These are phyloP conservation scores for Philopotamus ludificatus DNA, from an alignment of 1,140 invertebrate species.

Conservation along the genomic window DNA sequence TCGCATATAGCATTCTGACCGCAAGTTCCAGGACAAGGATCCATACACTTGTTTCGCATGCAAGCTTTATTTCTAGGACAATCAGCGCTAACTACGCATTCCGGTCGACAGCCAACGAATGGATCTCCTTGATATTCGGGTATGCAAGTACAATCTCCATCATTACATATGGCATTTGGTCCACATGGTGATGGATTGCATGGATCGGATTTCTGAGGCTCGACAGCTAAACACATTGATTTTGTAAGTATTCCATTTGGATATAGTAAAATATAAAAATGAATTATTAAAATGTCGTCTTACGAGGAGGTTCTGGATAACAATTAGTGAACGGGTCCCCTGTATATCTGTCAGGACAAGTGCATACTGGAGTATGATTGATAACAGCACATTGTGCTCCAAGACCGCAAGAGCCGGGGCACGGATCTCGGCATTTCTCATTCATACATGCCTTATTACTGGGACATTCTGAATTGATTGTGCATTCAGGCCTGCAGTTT, in stretches of 20 bases:
- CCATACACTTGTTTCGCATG: constrained; percentile 69
- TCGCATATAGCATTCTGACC: constrained; percentile 71
- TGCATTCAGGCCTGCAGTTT: constrained; percentile 71
- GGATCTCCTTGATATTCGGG: constrained; percentile 66
- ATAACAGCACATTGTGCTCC: constrained; percentile 73
- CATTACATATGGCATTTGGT: constrained; percentile 57
- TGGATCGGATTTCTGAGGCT: constrained; percentile 57
- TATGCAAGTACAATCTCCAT: constrained; percentile 62
- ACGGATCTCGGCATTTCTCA: constrained; percentile 75
- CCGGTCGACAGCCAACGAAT: constrained; percentile 71
- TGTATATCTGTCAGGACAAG: constrained; percentile 75
- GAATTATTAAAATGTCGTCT: constrained; percentile 62
- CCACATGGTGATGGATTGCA: constrained; percentile 70
- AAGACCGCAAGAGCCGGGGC: constrained; percentile 67
- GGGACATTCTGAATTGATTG: constrained; percentile 73
- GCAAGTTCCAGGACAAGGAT: constrained; percentile 77
- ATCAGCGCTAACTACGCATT: constrained; percentile 82
- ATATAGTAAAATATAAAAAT: constrained; percentile 28
- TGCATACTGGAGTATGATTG: constrained; percentile 73
- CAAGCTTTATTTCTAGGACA: constrained; percentile 74
- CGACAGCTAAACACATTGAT: constrained; percentile 49
- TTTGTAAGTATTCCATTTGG: constrained; percentile 11
- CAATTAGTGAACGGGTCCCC: constrained; percentile 65
- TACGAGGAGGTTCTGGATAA: constrained; percentile 66
- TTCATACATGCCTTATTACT: constrained; percentile 76